These are phyloP conservation scores for Camponotus floridanus DNA, from an alignment of 1,140 invertebrate species.

Conservation along the genomic window DNA sequence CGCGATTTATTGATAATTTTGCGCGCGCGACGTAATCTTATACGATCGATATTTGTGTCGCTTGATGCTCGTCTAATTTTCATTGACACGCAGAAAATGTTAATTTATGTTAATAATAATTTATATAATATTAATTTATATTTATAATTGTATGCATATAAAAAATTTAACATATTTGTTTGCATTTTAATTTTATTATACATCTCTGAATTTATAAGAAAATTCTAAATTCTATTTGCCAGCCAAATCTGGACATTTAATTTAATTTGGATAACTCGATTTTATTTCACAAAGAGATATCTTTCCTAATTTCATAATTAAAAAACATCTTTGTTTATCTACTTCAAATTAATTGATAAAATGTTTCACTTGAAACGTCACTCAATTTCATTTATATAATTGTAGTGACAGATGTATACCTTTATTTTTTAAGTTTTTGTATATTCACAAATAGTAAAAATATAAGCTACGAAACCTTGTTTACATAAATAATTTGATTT, in stretches of 20 bases:
- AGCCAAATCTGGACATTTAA: not conserved
- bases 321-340: not conserved
- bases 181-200: not conserved
- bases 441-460: not conserved
- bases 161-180: not conserved
- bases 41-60: constrained; percentile 35
- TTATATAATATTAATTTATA: not conserved
- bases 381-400: not conserved
- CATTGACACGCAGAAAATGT: not conserved
- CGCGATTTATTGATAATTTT: not conserved
- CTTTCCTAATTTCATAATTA: not conserved
- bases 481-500: not conserved
- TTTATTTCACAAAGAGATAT: not conserved
- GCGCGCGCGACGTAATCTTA: not conserved
- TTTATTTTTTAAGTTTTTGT: too few species aligned
- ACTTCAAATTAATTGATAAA: too few species aligned
- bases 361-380: not conserved
- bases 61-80: constrained; percentile 17
- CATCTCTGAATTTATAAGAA: not conserved
- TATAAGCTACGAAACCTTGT: not conserved
- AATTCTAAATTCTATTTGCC: not conserved
- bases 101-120: too few species aligned
- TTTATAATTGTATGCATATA: too few species aligned
- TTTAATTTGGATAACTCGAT: not conserved
- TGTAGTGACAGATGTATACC: too few species aligned